phyloP scores from a whole-genome alignment of 2,888 invertebrate species.

The Sicus ferrugineus region DNA sequence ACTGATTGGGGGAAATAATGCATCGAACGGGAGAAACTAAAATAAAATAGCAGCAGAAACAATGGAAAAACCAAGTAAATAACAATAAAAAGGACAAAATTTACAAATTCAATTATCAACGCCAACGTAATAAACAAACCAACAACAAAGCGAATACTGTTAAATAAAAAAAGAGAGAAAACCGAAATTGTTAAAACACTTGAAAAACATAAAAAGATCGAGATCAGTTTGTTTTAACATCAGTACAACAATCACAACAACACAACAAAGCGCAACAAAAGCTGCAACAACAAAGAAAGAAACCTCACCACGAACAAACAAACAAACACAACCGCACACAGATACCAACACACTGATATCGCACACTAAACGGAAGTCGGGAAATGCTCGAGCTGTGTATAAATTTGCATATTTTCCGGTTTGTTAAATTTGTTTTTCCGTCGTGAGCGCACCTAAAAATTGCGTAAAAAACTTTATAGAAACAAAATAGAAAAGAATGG shows the following conservation, averaged over 20 bases:
- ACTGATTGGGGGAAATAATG: too few relatives aligned
- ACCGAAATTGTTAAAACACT: too few relatives aligned
- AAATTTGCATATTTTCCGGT: conserved; percentile 41
- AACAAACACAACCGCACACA: neutral
- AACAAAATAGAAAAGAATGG: neutral
- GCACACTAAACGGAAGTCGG: conserved; percentile 5
- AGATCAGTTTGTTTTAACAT: too few relatives aligned
- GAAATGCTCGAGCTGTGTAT: conserved; percentile 20
- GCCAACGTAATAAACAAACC: too few relatives aligned
- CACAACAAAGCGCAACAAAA: too few relatives aligned
- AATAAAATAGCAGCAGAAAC: neutral
- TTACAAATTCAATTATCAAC: too few relatives aligned
- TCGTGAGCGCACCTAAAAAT: conserved; percentile 12
- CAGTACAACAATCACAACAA: too few relatives aligned
- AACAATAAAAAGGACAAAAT: neutral
- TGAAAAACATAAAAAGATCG: too few relatives aligned
- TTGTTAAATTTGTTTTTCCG: conserved; percentile 41
- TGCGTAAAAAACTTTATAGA: too few relatives aligned
- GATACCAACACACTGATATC: neutral
- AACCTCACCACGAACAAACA: too few relatives aligned
- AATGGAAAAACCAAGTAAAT: neutral
- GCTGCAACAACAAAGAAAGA: too few relatives aligned
- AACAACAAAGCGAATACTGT: neutral
- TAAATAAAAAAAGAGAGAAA: neutral
- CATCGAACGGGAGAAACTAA: neutral